A percentile compares a stretch with the other conserved stretches of the same genome.
Evolutionary conservation across 2,888 invertebrate species (phyloP).

Genomic region (Brenthis hecate): DNA sequence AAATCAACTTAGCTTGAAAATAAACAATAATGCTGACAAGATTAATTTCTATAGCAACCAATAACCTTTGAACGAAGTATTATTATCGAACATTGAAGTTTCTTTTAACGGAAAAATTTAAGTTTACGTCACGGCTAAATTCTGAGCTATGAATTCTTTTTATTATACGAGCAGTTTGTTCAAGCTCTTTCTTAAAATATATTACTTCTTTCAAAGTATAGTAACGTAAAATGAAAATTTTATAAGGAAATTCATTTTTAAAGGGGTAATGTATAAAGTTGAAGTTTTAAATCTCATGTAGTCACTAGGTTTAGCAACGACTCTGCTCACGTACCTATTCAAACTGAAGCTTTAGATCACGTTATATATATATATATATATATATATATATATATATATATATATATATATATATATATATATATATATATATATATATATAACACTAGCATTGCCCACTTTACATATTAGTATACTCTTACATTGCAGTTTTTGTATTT

Average conservation of each 20-base stretch:
- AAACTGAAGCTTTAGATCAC: no score
- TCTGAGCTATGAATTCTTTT: constrained; percentile 18
- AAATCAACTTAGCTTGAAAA: not conserved
- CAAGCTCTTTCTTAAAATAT: constrained; percentile 22
- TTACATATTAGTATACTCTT: no score
- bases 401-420: no score
- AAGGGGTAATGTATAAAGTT: not conserved
- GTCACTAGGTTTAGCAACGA: not conserved
- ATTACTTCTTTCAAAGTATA: constrained; percentile 20
- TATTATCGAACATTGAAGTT: constrained; percentile 22
- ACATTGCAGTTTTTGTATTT: no score
- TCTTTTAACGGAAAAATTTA: constrained; percentile 10
- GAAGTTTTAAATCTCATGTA: not conserved
- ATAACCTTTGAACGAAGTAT: constrained; percentile 3
- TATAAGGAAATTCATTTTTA: constrained; percentile 15
- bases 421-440: no score
- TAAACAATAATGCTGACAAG: constrained; percentile 1
- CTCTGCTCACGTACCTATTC: no score
- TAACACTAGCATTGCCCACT: no score
- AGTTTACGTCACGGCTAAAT: constrained; percentile 16
- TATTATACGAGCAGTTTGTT: constrained; percentile 15
- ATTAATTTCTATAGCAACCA: constrained; percentile 19
- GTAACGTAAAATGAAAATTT: constrained; percentile 13
- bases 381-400: no score
- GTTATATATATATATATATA: no score